Percentiles rank a stretch among this genome's conserved stretches.
Conservation (phyloP, 2,888 invertebrate species). For the Chloroclysta siterata region DNA sequence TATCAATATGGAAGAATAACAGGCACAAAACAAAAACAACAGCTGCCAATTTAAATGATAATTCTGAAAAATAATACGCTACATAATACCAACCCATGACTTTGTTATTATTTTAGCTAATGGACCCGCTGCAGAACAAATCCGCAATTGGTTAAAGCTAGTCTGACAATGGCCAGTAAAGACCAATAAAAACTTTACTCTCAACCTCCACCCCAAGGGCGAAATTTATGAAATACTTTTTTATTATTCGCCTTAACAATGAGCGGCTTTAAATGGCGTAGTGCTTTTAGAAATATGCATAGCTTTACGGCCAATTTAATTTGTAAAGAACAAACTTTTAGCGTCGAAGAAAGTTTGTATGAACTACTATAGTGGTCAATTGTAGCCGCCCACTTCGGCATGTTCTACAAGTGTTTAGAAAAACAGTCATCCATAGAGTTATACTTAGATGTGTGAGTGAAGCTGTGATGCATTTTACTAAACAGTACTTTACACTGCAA, state of each 20-base stretch:
- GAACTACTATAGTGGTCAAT: not conserved
- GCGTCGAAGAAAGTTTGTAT: not conserved
- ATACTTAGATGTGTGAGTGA: not conserved
- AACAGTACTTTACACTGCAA: slow-evolving; percentile 8
- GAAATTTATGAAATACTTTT: slow-evolving; percentile 33
- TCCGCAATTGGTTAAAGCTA: slow-evolving; percentile 28
- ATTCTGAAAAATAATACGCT: slow-evolving; percentile 37
- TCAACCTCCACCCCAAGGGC: slow-evolving; percentile 26
- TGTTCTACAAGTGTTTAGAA: not conserved
- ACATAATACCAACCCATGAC: slow-evolving; percentile 32
- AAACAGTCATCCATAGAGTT: not conserved
- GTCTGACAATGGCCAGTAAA: slow-evolving; percentile 35
- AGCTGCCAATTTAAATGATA: slow-evolving; percentile 31
- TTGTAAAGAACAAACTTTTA: slow-evolving; percentile 4
- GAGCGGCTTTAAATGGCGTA: slow-evolving; percentile 21
- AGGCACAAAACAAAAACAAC: slow-evolving; percentile 26
- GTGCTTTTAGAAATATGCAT: slow-evolving; percentile 18
- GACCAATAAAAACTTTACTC: slow-evolving; percentile 40
- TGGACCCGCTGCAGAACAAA: slow-evolving; percentile 33
- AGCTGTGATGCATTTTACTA: not conserved
- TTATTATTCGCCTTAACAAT: slow-evolving; percentile 31
- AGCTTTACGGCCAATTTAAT: slow-evolving; percentile 18
- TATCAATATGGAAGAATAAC: too few relatives aligned
- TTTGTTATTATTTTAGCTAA: slow-evolving; percentile 40
- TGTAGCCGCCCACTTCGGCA: not conserved